Evolutionary conservation across 2,113 vertebrate genomes (phyloP).

Genomic region (Dasyurus viverrinus): DNA sequence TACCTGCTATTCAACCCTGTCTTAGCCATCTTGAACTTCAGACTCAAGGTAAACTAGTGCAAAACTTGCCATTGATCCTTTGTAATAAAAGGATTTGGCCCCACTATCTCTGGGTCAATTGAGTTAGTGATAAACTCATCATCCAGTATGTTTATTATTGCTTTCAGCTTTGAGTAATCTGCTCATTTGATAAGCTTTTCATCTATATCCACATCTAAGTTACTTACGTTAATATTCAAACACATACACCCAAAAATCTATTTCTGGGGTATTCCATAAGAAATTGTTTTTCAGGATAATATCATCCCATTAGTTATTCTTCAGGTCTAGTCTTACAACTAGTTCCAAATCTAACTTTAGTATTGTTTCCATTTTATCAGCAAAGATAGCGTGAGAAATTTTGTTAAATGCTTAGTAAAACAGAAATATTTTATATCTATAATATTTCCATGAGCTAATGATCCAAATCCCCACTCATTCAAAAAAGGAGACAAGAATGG

Average conservation of each 20-base stretch:
- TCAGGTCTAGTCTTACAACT: neutral
- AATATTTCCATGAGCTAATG: neutral
- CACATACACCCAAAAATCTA: neutral
- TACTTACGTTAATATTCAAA: neutral
- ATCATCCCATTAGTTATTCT: neutral
- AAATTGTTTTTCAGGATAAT: neutral
- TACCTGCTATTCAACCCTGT: neutral
- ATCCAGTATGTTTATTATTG: neutral
- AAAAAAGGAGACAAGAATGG: neutral
- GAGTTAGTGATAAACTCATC: neutral
- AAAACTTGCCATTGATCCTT: neutral
- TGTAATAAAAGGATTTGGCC: neutral
- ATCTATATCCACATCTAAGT: neutral
- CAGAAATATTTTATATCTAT: neutral
- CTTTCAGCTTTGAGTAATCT: neutral
- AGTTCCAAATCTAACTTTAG: neutral
- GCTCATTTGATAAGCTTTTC: neutral
- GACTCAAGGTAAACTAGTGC: neutral
- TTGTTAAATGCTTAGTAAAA: neutral
- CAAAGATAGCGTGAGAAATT: neutral
- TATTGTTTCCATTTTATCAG: neutral
- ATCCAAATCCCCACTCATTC: neutral
- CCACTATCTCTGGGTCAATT: neutral
- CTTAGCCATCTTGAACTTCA: neutral
- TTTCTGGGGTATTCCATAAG: neutral